A percentile compares a stretch with the other conserved stretches of the same genome.
Evolutionary conservation across 2,888 invertebrate genomes (phyloP).

Genomic region (Congeria kusceri): DNA sequence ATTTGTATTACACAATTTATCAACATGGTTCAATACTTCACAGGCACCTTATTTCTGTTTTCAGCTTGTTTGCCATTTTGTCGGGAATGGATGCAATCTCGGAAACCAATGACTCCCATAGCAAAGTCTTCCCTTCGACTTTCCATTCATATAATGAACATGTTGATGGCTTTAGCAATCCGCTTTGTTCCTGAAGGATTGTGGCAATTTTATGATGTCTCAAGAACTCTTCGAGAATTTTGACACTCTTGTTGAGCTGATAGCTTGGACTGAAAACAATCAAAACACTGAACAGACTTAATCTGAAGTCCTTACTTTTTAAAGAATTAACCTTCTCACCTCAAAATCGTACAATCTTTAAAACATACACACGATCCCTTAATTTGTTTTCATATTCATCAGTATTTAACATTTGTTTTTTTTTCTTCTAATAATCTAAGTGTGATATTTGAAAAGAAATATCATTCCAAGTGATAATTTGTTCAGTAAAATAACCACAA

Average conservation of each 20-base stretch:
- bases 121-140: conserved; percentile 41
- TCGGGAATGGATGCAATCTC: conserved; percentile 76
- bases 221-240: conserved; percentile 70
- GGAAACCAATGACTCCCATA: conserved; percentile 73
- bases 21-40: too few species aligned
- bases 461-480: too few species aligned
- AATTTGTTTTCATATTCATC: too few species aligned
- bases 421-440: too few species aligned
- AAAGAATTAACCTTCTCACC: too few species aligned
- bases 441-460: too few species aligned
- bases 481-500: too few species aligned
- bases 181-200: conserved; percentile 64
- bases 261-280: conserved; percentile 64
- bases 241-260: conserved; percentile 70
- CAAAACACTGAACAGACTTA: not conserved
- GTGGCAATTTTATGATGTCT: conserved; percentile 53
- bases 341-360: too few species aligned
- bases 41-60: conserved; percentile 76
- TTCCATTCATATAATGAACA: conserved; percentile 44
- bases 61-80: conserved; percentile 77
- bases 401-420: too few species aligned
- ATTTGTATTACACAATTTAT: too few species aligned
- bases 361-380: too few species aligned
- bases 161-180: conserved; percentile 35
- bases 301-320: too few species aligned